Percentiles rank a stretch among this genome's conserved stretches.
These are phyloP conservation scores for Himalopsyche japonica DNA, from an alignment of 2,888 invertebrate species.

Conservation along the genomic window DNA sequence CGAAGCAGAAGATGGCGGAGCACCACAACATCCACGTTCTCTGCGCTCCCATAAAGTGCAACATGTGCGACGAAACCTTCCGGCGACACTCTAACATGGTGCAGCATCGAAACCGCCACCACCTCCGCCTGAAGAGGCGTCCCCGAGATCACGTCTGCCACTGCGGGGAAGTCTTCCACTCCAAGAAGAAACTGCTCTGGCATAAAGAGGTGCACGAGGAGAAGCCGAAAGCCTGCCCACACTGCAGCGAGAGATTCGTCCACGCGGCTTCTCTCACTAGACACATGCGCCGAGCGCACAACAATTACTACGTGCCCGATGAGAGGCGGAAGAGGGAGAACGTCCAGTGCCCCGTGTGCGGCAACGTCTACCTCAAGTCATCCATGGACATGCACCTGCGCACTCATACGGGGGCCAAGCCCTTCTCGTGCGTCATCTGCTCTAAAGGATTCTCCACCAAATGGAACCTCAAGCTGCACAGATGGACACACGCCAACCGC, in stretches of 20 bases:
- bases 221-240: slow-evolving; percentile 80
- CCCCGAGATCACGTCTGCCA: slow-evolving; percentile 72
- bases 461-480: slow-evolving; percentile 87
- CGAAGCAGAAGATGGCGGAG: slow-evolving; percentile 79
- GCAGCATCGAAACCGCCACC: slow-evolving; percentile 80
- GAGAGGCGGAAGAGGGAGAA: slow-evolving; percentile 66
- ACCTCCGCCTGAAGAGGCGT: slow-evolving; percentile 72
- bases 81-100: slow-evolving; percentile 82
- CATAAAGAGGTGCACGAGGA: slow-evolving; percentile 84
- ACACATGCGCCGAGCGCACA: slow-evolving; percentile 81
- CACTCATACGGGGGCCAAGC: slow-evolving; percentile 76
- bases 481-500: slow-evolving; percentile 85
- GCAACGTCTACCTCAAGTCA: slow-evolving; percentile 75
- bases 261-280: slow-evolving; percentile 81
- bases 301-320: slow-evolving; percentile 72
- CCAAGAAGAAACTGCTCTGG: slow-evolving; percentile 82
- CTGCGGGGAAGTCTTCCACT: slow-evolving; percentile 81
- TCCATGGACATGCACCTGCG: slow-evolving; percentile 80
- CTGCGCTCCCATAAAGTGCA: slow-evolving; percentile 78
- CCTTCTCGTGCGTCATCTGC: slow-evolving; percentile 81
- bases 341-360: slow-evolving; percentile 78
- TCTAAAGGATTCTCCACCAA: slow-evolving; percentile 85
- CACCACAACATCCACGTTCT: slow-evolving; percentile 85
- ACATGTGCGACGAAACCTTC: slow-evolving; percentile 78
- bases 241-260: slow-evolving; percentile 85